Conservation (phyloP, 2,888 invertebrate genomes). For the Cheilosia vernalis region DNA sequence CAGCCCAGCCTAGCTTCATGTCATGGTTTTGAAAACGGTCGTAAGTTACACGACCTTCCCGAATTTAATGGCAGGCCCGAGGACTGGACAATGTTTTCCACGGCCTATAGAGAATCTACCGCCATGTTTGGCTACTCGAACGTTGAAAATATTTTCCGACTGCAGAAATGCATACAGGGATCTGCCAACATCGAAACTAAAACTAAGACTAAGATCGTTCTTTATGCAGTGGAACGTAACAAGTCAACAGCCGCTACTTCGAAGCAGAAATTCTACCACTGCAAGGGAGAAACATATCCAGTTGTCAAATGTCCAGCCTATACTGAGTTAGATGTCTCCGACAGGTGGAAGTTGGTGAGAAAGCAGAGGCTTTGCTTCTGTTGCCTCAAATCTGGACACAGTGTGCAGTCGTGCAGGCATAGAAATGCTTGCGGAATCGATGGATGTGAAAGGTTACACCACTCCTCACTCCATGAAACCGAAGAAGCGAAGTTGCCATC, state of each 20-base stretch:
- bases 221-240: neutral
- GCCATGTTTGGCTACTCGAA: conserved; percentile 46
- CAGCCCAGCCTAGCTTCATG: neutral
- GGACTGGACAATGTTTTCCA: conserved; percentile 70
- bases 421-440: neutral
- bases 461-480: neutral
- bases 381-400: conserved; percentile 16
- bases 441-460: conserved; percentile 5
- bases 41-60: conserved; percentile 56
- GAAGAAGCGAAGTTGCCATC: neutral
- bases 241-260: neutral
- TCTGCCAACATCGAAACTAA: conserved; percentile 10
- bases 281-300: neutral
- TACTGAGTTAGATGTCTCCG: neutral
- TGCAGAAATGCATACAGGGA: conserved; percentile 54
- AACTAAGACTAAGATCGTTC: neutral
- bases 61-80: conserved; percentile 9
- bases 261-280: neutral
- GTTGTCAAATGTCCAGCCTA: neutral
- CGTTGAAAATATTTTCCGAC: conserved; percentile 51
- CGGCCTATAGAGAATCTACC: conserved; percentile 33
- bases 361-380: neutral
- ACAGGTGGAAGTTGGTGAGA: neutral
- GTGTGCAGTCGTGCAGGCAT: neutral
- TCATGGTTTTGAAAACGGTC: neutral